Percentiles rank a stretch among this genome's conserved stretches.
phyloP scores from a whole-genome alignment of 2,113 vertebrate genomes.

The Lepus timidus region DNA sequence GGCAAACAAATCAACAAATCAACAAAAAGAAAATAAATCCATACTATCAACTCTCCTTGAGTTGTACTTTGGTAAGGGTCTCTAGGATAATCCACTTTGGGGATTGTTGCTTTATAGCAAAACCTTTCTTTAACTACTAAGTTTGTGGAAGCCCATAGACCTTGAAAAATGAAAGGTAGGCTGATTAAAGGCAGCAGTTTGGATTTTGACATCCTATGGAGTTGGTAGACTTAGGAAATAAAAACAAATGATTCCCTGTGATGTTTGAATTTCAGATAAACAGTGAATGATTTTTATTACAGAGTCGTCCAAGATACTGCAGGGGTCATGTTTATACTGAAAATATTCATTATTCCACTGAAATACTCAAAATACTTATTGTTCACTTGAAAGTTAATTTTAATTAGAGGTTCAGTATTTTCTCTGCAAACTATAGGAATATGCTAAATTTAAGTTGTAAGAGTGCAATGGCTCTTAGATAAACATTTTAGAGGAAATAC shows the following conservation, averaged over 20 bases:
- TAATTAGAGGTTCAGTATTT: background rate
- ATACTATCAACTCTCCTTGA: background rate
- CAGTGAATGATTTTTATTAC: constrained; percentile 17
- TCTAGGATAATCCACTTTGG: background rate
- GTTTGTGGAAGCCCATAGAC: background rate
- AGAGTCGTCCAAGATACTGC: background rate
- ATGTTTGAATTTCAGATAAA: constrained; percentile 49
- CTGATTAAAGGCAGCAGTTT: background rate
- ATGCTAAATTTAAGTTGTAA: background rate
- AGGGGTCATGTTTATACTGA: background rate
- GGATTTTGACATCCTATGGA: background rate
- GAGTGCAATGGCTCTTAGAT: background rate
- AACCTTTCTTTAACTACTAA: background rate
- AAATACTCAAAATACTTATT: constrained; percentile 50
- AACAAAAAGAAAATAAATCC: constrained; percentile 13
- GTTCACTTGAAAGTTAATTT: constrained; percentile 45
- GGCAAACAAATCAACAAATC: constrained; percentile 2
- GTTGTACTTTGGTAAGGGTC: background rate
- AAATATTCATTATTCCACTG: background rate
- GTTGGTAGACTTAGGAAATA: constrained; percentile 16
- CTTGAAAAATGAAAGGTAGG: background rate
- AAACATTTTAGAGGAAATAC: background rate
- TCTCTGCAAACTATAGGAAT: background rate
- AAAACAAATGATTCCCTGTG: background rate
- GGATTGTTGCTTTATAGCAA: background rate